Evolutionary conservation across 1,140 invertebrate species (phyloP).

Genomic region (Drosophila kanapiae): DNA sequence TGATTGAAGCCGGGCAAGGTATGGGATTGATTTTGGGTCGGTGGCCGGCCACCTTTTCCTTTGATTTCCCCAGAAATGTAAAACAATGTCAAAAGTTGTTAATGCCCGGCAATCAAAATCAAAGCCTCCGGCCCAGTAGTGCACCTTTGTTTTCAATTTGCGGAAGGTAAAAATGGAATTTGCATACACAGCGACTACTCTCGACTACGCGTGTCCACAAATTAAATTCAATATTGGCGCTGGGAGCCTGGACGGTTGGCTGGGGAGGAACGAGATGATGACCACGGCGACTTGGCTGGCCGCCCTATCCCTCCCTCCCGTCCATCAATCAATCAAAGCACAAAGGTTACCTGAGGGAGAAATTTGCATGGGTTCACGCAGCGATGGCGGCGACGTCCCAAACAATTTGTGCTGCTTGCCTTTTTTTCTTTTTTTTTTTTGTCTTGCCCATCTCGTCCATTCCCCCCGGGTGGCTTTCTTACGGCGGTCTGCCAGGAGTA

Average conservation of each 20-base stretch:
- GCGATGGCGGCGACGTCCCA: slow-evolving; percentile 58
- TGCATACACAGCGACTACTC: slow-evolving; percentile 54
- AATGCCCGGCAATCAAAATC: slow-evolving; percentile 68
- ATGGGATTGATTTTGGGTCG: slow-evolving; percentile 38
- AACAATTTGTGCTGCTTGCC: slow-evolving; percentile 67
- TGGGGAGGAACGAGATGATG: slow-evolving; percentile 37
- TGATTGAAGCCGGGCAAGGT: slow-evolving; percentile 62
- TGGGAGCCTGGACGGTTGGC: slow-evolving; percentile 1
- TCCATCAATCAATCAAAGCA: slow-evolving; percentile 82
- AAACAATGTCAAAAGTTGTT: slow-evolving; percentile 81
- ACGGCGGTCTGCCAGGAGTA: slow-evolving; percentile 8
- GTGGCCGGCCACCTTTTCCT: slow-evolving; percentile 27
- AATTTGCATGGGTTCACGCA: slow-evolving; percentile 81
- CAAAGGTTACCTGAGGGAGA: slow-evolving; percentile 80
- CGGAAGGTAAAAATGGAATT: slow-evolving; percentile 46
- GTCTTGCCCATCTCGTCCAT: slow-evolving; percentile 18
- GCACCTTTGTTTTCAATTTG: slow-evolving; percentile 58
- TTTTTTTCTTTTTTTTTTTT: slow-evolving; percentile 20
- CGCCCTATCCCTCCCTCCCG: slow-evolving; percentile 16
- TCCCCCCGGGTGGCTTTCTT: slow-evolving; percentile 37
- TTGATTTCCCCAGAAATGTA: slow-evolving; percentile 80
- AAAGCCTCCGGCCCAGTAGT: slow-evolving; percentile 42
- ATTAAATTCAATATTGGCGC: slow-evolving; percentile 77
- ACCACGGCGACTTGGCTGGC: slow-evolving; percentile 43
- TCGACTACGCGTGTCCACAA: slow-evolving; percentile 68